Conservation (phyloP, 2,888 invertebrate species). For the Stictocephala bisonia region DNA sequence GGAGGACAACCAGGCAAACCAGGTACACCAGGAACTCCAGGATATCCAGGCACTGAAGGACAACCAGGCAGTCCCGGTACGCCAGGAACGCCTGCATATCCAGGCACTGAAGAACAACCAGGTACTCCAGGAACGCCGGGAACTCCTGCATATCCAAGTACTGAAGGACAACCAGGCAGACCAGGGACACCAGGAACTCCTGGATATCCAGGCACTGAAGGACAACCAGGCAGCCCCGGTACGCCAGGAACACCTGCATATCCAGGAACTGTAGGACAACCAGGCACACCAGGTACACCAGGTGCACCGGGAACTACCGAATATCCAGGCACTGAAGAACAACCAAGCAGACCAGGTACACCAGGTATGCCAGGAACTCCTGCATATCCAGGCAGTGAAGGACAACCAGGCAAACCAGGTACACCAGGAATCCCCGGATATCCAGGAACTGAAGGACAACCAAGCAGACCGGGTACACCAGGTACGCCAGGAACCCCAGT, state of each 20-base stretch:
- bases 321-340: slow-evolving; percentile 47
- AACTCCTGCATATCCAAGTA: slow-evolving; percentile 63
- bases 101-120: slow-evolving; percentile 54
- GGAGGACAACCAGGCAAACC: slow-evolving; percentile 59
- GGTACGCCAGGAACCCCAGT: slow-evolving; percentile 61
- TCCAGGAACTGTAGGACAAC: too few relatives aligned
- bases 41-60: slow-evolving; percentile 45
- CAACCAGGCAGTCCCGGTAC: slow-evolving; percentile 53
- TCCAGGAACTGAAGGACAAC: slow-evolving; percentile 57
- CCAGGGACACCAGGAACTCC: slow-evolving; percentile 51
- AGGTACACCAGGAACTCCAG: slow-evolving; percentile 29
- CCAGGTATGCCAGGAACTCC: slow-evolving; percentile 59
- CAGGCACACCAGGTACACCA: slow-evolving; percentile 48
- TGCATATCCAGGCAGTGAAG: slow-evolving; percentile 62
- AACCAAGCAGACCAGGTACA: slow-evolving; percentile 52
- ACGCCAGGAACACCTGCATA: slow-evolving; percentile 61
- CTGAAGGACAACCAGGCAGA: too few relatives aligned
- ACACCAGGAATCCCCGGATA: slow-evolving; percentile 52
- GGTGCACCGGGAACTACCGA: slow-evolving; percentile 24
- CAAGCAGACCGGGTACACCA: slow-evolving; percentile 52
- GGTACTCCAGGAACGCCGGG: slow-evolving; percentile 53
- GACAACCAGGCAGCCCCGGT: slow-evolving; percentile 49
- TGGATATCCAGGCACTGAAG: slow-evolving; percentile 51
- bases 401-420: slow-evolving; percentile 55
- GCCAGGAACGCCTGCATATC: slow-evolving; percentile 58